Percentiles rank a stretch among this genome's conserved stretches.
Conservation (phyloP, 2,888 invertebrate species). For the Endomychus coccineus region DNA sequence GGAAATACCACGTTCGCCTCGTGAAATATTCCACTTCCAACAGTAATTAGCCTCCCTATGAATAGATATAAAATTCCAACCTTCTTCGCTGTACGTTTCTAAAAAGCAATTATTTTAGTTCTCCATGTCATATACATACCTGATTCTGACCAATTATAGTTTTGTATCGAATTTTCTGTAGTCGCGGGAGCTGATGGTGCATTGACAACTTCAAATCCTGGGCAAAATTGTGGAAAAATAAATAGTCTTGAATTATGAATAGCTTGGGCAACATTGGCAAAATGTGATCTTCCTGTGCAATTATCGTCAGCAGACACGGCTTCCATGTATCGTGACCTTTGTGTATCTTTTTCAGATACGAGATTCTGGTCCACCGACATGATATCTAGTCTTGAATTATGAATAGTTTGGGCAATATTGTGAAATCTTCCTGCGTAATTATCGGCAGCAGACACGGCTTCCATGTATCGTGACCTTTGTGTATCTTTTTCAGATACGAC, state of each 20-base stretch:
- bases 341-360: background rate
- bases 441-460: background rate
- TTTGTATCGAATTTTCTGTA: too few relatives aligned
- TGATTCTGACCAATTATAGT: too few relatives aligned
- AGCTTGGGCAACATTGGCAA: background rate
- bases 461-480: background rate
- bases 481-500: too few relatives aligned
- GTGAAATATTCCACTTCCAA: too few relatives aligned
- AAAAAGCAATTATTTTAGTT: too few relatives aligned
- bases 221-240: slow-evolving; percentile 37
- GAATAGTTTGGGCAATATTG: background rate
- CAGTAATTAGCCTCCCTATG: too few relatives aligned
- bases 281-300: background rate
- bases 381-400: too few relatives aligned
- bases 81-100: too few relatives aligned
- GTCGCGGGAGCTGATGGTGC: background rate
- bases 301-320: background rate
- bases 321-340: background rate
- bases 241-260: slow-evolving; percentile 32
- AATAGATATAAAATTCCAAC: too few relatives aligned
- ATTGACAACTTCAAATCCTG: slow-evolving; percentile 36
- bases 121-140: too few relatives aligned
- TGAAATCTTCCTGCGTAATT: background rate
- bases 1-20: too few relatives aligned
- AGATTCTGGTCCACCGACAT: too few relatives aligned